These are phyloP conservation scores for Hyla sarda DNA, from an alignment of 2,113 vertebrate genomes.

Conservation along the genomic window DNA sequence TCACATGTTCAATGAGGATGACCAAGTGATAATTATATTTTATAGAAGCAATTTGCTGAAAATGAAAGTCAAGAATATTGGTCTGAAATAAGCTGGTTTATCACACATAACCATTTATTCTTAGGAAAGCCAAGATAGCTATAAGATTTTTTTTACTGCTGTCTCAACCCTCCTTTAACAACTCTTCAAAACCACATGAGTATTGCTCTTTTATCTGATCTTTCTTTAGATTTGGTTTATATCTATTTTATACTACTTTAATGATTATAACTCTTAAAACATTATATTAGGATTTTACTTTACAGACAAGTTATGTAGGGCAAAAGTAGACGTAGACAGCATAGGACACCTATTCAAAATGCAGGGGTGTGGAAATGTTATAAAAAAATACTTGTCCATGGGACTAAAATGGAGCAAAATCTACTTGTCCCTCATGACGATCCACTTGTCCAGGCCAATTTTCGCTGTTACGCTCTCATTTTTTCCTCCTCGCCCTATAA, in stretches of 20 bases:
- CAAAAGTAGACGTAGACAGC: not conserved
- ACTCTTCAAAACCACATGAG: not conserved
- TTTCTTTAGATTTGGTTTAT: not conserved
- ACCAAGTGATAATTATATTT: conserved; percentile 47
- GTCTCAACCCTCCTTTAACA: not conserved
- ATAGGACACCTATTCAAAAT: too few relatives aligned
- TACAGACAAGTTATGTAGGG: not conserved
- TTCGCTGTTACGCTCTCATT: too few relatives aligned
- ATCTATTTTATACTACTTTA: not conserved
- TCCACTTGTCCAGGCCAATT: too few relatives aligned
- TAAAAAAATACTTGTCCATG: too few relatives aligned
- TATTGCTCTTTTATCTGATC: not conserved
- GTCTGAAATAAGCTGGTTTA: conserved; percentile 25
- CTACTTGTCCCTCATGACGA: too few relatives aligned
- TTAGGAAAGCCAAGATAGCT: not conserved
- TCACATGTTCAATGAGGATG: conserved; percentile 47
- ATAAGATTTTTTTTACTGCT: not conserved
- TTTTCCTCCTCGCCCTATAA: too few relatives aligned
- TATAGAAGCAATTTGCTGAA: conserved; percentile 39
- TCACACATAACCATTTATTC: conserved; percentile 33
- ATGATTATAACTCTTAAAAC: not conserved
- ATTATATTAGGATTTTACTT: not conserved
- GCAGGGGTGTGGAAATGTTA: too few relatives aligned
- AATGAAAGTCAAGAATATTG: conserved; percentile 43
- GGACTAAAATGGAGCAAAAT: too few relatives aligned